Evolutionary conservation across 2,888 invertebrate species (phyloP).

Genomic region (Acrobasis consociella): DNA sequence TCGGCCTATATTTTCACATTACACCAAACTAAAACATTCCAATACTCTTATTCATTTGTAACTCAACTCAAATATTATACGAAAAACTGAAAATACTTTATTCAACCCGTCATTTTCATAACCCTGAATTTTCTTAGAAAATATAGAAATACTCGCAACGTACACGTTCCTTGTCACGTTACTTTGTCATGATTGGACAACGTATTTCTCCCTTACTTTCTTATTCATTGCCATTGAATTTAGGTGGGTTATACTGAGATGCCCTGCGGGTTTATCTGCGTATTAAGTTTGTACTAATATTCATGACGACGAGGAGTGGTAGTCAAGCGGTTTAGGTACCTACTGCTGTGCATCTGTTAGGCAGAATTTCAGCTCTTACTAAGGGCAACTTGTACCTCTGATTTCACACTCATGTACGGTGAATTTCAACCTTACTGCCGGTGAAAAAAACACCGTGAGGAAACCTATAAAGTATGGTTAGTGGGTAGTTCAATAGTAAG

Average conservation of each 20-base stretch:
- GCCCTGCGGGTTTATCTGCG: background rate
- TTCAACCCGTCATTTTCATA: slow-evolving; percentile 4
- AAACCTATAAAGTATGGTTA: no score
- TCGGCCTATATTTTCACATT: no score
- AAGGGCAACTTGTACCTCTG: no score
- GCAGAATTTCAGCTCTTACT: no score
- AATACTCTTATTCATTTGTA: background rate
- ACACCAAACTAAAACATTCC: no score
- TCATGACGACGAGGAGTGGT: background rate
- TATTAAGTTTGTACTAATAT: background rate
- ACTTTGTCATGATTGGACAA: slow-evolving; percentile 23
- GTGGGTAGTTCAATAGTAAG: no score
- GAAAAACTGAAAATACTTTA: slow-evolving; percentile 6
- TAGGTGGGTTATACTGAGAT: background rate
- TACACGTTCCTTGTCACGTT: slow-evolving; percentile 15
- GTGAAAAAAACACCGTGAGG: no score
- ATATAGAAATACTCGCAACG: slow-evolving; percentile 18
- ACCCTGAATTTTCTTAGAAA: slow-evolving; percentile 1
- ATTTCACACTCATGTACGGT: no score
- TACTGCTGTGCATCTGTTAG: no score
- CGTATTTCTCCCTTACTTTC: slow-evolving; percentile 13
- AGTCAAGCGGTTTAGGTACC: no score
- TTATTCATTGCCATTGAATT: slow-evolving; percentile 14
- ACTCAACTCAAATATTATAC: background rate
- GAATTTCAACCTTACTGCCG: no score